Base-by-base conservation (phyloP, 1,140 invertebrate species). In the Charaxes varanes region DNA sequence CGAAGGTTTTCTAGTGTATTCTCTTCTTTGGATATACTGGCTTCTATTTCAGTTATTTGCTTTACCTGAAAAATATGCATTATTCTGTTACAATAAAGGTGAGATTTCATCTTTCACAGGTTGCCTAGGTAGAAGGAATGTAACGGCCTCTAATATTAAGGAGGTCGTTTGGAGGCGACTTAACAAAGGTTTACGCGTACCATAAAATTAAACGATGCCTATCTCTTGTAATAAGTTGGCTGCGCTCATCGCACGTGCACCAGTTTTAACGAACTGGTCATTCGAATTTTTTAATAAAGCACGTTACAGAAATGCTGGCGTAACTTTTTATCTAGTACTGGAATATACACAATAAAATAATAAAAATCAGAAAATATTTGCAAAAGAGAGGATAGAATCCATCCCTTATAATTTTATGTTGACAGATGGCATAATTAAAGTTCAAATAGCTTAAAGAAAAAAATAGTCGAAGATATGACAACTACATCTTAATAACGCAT, bases 1-100 rank as follows among this genome's bases (percentile, higher is more conserved):
- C 88, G 70, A 27, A 86, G 77, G 7, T 70, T 62, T n/a, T 76
- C 64, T 21, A 95, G 77, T 40, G 88, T 79, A 21, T 59, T 67
- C 47, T 92, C 88, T 17, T 92, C 85, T 16, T 85, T 62, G 3
- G 68, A 36, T 44, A 94, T 90, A 61, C 90, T 86, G 22, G 65
- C 53, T 23, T 85, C 47, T 1, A 94, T 63, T 2, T 85, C 76
- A 4, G 77, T 70, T 69, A 94, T 89, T 68, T 94, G 91, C 58
- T 90, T 87, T 0, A 92, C 41, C 92, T 93, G 53, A n/a, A n/a
- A n/a, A n/a, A n/a, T n/a, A n/a, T n/a, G n/a, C n/a, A n/a, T n/a
- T n/a, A n/a, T n/a, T n/a, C n/a, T n/a, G n/a, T n/a, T n/a, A n/a
- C n/a, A n/a, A n/a, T n/a, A n/a, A n/a, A n/a, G n/a, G n/a, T n/a